These are phyloP conservation scores for Hypercompe scribonia DNA, from an alignment of 2,888 invertebrate genomes.

Conservation along the genomic window DNA sequence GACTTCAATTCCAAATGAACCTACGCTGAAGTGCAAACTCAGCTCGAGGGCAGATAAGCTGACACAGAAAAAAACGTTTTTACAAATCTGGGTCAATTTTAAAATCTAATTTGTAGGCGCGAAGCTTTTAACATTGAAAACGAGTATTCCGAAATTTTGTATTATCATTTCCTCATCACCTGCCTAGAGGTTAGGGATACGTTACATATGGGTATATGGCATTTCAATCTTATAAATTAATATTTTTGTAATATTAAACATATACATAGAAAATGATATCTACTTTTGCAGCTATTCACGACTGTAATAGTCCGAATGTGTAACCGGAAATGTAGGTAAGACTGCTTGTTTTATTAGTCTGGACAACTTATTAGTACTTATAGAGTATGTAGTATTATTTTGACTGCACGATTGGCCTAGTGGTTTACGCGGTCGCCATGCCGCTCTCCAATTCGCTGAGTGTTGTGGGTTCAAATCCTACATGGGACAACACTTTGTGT, in stretches of 20 bases:
- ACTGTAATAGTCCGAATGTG: no score
- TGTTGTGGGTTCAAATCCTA: no score
- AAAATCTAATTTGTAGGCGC: conserved; percentile 34
- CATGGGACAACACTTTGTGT: no score
- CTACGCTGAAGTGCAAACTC: conserved; percentile 58
- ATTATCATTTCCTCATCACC: neutral
- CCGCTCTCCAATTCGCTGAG: no score
- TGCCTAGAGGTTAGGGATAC: neutral
- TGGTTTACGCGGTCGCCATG: no score
- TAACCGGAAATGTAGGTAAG: no score
- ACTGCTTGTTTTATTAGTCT: no score
- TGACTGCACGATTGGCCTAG: no score
- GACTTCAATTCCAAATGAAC: conserved; percentile 68
- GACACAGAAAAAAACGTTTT: conserved; percentile 45
- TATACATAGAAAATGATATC: no score
- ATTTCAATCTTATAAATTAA: neutral
- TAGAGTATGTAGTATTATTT: no score
- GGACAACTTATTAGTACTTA: no score
- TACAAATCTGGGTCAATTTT: conserved; percentile 49
- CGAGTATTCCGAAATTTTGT: neutral
- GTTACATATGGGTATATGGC: neutral
- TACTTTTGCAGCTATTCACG: no score
- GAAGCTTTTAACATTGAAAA: conserved; percentile 27
- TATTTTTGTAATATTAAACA: neutral
- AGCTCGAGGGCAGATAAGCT: conserved; percentile 55